phyloP scores from a whole-genome alignment of 2,888 invertebrate species.

The Pandemis heparana region DNA sequence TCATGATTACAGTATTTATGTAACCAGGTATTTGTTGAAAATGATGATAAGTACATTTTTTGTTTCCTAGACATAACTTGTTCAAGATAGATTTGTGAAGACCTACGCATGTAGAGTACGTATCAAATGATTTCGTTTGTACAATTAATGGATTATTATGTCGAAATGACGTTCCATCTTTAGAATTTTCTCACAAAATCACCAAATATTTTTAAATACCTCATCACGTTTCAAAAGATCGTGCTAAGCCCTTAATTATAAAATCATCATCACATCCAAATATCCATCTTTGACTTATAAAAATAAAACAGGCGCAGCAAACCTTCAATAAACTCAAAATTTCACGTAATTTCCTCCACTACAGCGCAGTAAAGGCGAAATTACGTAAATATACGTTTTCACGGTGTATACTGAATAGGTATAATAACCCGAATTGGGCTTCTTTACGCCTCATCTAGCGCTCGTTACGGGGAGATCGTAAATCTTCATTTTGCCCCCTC shows the following conservation, averaged over 20 bases:
- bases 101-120: too few relatives aligned
- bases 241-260: constrained; percentile 11
- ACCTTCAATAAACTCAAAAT: constrained; percentile 42
- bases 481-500: constrained; percentile 77
- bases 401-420: constrained; percentile 56
- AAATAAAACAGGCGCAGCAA: constrained; percentile 28
- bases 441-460: constrained; percentile 85
- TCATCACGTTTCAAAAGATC: not conserved
- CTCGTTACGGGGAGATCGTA: constrained; percentile 84
- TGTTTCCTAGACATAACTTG: too few relatives aligned
- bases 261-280: constrained; percentile 11
- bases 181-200: not conserved
- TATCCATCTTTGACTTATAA: constrained; percentile 18
- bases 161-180: not conserved
- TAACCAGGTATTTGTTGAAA: not conserved
- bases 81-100: too few relatives aligned
- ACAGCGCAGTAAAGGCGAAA: constrained; percentile 54
- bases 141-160: not conserved
- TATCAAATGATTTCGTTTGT: not conserved
- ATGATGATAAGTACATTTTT: too few relatives aligned
- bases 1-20: not conserved
- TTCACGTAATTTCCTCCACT: constrained; percentile 48
- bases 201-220: not conserved
- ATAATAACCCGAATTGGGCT: constrained; percentile 83
- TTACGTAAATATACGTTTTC: constrained; percentile 54